phyloP scores from a whole-genome alignment of 2,797 vertebrate genomes.

The Danio albolineatus region DNA sequence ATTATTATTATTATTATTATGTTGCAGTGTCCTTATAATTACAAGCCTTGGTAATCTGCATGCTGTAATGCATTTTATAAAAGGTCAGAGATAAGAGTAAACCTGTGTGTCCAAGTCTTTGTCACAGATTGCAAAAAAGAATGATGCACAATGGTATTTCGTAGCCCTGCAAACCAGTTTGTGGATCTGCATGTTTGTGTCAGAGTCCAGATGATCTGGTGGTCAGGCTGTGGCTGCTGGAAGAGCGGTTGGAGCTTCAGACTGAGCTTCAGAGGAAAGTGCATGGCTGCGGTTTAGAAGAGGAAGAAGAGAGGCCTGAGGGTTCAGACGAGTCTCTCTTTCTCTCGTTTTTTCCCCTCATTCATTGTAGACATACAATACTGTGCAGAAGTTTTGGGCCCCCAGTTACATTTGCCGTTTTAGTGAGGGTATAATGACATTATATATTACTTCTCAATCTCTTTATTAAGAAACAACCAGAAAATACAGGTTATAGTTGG shows the following conservation, averaged over 20 bases:
- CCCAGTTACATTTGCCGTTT: no score
- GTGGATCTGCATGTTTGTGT: constrained; percentile 36
- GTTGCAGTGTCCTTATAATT: background rate
- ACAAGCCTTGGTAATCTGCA: background rate
- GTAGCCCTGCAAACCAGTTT: constrained; percentile 8
- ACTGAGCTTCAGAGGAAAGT: constrained; percentile 35
- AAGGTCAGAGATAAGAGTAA: background rate
- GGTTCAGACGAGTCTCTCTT: constrained; percentile 1
- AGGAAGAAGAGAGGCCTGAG: constrained; percentile 30
- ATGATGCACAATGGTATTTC: constrained; percentile 1
- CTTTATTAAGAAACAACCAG: no score
- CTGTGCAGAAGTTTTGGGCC: no score
- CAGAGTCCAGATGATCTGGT: constrained; percentile 40
- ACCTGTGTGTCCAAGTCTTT: constrained; percentile 1
- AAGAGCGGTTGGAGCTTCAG: constrained; percentile 8
- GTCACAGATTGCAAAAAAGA: background rate
- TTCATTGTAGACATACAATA: no score
- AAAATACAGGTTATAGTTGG: no score
- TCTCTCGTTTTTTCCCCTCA: background rate
- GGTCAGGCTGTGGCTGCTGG: constrained; percentile 41
- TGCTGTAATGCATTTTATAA: background rate
- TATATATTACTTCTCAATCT: no score
- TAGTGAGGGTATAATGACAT: no score
- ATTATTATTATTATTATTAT: no score
- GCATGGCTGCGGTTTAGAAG: constrained; percentile 42